Base-by-base conservation (phyloP, 2,113 vertebrate genomes). In the Chaetops frenatus region DNA sequence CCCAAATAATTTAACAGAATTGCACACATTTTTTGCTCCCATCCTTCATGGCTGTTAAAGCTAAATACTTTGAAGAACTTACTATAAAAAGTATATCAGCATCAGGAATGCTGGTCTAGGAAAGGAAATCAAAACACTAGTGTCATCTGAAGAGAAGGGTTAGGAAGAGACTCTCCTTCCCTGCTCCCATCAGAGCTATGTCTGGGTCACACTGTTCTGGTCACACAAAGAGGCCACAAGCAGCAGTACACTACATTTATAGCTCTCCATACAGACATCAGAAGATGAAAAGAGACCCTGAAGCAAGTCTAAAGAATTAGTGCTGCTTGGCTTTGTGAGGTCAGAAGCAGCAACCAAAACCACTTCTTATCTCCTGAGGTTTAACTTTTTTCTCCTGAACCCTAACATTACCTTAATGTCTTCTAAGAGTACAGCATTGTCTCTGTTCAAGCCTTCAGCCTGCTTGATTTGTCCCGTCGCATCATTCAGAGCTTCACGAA, bases 371-470 rank as follows among this genome's bases (percentile, higher is more conserved):
- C 40, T 61, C 44, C 57, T n/a, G 48, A 66, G 38, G 44, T 53
- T 50, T 81, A n/a, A 25, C n/a, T 73, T 69, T 45, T 61, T 62
- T 54, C 64, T 60, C 54, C 42, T 6, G 0, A 81, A 42, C 19
- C 11, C 50, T 1, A 1, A 7, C 33, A 48, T 96, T 98, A 99
- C 99, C 99, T 98, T 97, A 70, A 99, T 78, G 33, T 98, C 97
- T 87, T 77, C 96, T 65, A 99, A 44, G 11, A 97, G 87, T 80
- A 98, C 76, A 67, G 97, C 86, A 10, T 98, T 99, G 40, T 98
- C 97, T 57, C 86, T 97, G 78, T 99, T 99, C 91, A 99, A 98
- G 73, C 83, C 72, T 38, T 98, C 97, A 83, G 99, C 98, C 88
- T 98, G 98, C 89, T 98, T 98, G 73, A 99, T 96, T 64, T 97